phyloP scores from a whole-genome alignment of 2,113 vertebrate species.

The Chloropsis hardwickii region DNA sequence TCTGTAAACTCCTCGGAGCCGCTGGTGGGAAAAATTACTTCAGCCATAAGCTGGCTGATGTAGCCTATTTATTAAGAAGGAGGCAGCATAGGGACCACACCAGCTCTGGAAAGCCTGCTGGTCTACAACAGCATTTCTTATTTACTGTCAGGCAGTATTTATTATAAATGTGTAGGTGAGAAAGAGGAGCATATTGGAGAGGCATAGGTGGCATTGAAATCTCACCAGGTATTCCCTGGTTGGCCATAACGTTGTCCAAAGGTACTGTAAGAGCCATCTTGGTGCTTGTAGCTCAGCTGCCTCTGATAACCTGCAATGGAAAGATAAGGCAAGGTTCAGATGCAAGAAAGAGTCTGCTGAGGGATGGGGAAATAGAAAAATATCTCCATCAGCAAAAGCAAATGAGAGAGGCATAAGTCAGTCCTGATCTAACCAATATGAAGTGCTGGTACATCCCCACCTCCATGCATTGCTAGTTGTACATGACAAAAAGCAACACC shows the following conservation, averaged over 20 bases:
- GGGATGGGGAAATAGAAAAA: not conserved
- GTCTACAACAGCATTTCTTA: not conserved
- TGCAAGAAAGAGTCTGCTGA: not conserved
- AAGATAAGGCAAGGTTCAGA: not conserved
- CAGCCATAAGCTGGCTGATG: not conserved
- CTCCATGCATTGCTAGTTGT: not conserved
- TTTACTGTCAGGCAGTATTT: not conserved
- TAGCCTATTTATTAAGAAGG: not conserved
- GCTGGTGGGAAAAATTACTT: not conserved
- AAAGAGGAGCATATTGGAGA: not conserved
- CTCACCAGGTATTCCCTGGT: conserved; percentile 86
- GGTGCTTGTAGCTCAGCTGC: conserved; percentile 85
- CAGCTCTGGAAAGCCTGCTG: not conserved
- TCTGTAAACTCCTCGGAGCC: not conserved
- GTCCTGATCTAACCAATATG: not conserved
- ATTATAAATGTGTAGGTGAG: not conserved
- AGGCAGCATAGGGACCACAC: not conserved
- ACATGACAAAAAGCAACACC: not conserved
- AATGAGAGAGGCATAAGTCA: not conserved
- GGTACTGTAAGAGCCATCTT: conserved; percentile 84
- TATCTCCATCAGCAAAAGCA: not conserved
- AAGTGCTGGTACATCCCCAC: not conserved
- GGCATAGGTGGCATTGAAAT: not conserved
- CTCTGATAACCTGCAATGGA: conserved; percentile 84
- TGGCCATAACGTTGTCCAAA: conserved; percentile 72